Conservation (phyloP, 2,888 invertebrate genomes). For the Drosophila mercatorum region DNA sequence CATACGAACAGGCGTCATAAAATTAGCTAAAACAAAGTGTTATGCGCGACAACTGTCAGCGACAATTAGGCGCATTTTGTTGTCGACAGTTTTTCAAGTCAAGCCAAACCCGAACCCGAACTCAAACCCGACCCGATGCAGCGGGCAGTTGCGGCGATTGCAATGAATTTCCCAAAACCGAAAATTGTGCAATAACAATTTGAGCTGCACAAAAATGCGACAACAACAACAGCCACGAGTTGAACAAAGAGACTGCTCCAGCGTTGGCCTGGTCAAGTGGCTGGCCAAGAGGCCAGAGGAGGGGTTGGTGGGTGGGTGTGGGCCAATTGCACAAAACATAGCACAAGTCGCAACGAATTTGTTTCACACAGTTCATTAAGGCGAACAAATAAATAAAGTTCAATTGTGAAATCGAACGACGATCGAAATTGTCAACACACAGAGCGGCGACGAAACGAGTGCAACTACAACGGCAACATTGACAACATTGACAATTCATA, state of each 20-base stretch:
- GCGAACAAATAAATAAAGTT: conserved; percentile 70
- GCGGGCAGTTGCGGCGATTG: conserved; percentile 51
- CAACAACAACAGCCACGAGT: conserved; percentile 59
- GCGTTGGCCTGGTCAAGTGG: conserved; percentile 34
- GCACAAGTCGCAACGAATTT: conserved; percentile 32
- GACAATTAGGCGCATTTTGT: conserved; percentile 77
- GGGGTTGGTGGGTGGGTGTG: conserved; percentile 39
- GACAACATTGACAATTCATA: conserved; percentile 29
- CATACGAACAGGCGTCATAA: conserved; percentile 53
- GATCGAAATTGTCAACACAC: conserved; percentile 67
- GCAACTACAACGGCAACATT: conserved; percentile 25
- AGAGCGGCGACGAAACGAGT: conserved; percentile 28
- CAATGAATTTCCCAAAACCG: conserved; percentile 60
- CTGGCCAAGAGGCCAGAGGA: not conserved
- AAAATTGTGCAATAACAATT: conserved; percentile 83
- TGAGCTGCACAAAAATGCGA: conserved; percentile 81
- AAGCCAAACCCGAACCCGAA: not conserved
- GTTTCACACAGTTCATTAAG: conserved; percentile 77
- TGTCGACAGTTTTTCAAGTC: conserved; percentile 56
- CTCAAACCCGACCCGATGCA: conserved; percentile 5
- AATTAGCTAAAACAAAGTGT: conserved; percentile 75
- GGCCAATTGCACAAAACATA: conserved; percentile 37
- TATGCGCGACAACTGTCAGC: conserved; percentile 70
- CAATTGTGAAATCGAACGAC: conserved; percentile 71
- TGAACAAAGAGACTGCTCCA: conserved; percentile 48